phyloP scores from a whole-genome alignment of 2,797 vertebrate species.

The Enteromius fasciolatus region DNA sequence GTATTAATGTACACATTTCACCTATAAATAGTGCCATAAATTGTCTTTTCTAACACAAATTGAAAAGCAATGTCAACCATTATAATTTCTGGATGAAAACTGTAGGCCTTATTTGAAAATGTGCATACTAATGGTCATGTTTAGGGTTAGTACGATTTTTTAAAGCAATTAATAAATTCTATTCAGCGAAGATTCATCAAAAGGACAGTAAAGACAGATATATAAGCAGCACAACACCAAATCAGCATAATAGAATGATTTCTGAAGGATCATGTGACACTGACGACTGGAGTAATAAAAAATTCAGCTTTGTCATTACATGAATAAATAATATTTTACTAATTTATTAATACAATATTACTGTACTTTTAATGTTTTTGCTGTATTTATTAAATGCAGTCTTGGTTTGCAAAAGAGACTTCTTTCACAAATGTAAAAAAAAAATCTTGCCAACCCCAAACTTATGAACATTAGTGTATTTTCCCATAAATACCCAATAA shows the following conservation, averaged over 20 bases:
- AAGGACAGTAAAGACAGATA: background rate
- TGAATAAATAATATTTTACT: background rate
- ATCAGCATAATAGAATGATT: background rate
- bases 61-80: background rate
- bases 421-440: background rate
- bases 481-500: background rate
- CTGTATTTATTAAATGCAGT: background rate
- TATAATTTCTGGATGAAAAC: conserved; percentile 25
- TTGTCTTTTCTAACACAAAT: background rate
- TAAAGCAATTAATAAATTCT: background rate
- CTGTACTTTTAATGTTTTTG: background rate
- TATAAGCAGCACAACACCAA: background rate
- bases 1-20: background rate
- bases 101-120: conserved; percentile 4
- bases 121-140: background rate
- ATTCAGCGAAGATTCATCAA: background rate
- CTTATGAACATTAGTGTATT: conserved; percentile 8
- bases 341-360: background rate
- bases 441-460: background rate
- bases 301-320: background rate
- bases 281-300: background rate
- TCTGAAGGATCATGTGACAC: background rate
- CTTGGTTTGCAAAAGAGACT: background rate
- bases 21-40: background rate
- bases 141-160: background rate